Conservation (phyloP, 2,888 invertebrate genomes). For the Nymphalis polychloros region DNA sequence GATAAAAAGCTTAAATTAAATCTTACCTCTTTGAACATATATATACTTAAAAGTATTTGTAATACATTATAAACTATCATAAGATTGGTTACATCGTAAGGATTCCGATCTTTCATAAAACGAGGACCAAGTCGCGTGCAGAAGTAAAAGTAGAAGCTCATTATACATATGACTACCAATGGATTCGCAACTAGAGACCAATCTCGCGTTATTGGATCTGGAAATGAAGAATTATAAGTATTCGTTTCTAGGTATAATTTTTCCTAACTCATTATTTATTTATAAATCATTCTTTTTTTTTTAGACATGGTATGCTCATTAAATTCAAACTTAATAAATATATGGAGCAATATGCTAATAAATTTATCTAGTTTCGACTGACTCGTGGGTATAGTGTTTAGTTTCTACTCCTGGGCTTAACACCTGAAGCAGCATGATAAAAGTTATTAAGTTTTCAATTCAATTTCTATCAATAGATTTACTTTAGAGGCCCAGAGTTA, state of each 20-base stretch:
- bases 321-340: too few species aligned
- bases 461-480: too few species aligned
- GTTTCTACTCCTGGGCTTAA: too few species aligned
- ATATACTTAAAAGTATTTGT: conserved; percentile 41
- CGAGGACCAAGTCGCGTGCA: conserved; percentile 75
- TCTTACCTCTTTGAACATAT: conserved; percentile 1
- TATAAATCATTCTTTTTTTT: too few species aligned
- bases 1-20: background rate
- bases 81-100: conserved; percentile 40
- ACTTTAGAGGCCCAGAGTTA: too few species aligned
- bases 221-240: background rate
- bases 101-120: conserved; percentile 81
- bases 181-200: conserved; percentile 26
- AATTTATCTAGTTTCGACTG: too few species aligned
- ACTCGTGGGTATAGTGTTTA: too few species aligned
- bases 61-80: conserved; percentile 30
- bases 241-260: too few species aligned
- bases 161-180: conserved; percentile 7
- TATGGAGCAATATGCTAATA: too few species aligned
- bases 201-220: conserved; percentile 11
- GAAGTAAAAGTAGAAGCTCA: conserved; percentile 26
- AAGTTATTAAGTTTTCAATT: too few species aligned
- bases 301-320: too few species aligned
- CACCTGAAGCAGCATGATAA: too few species aligned
- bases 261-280: background rate